Evolutionary conservation across 2,113 vertebrate species (phyloP), one percentile per base, ranked within the genome.

Genomic region (Odocoileus hemionus): DNA sequence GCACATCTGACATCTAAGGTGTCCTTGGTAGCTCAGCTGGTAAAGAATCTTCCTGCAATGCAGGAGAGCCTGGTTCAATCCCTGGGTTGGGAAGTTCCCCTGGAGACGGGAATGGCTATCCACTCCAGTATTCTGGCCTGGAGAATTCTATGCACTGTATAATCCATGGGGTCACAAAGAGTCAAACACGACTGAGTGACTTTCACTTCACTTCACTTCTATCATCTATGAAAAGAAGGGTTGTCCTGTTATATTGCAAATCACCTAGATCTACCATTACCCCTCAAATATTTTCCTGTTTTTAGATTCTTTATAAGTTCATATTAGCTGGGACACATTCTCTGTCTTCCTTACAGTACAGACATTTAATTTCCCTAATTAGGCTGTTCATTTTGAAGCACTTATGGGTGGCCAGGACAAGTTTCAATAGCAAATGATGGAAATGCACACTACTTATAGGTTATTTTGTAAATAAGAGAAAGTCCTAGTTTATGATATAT

Each of bases 151-250:
- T 36, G 64, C 9, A 36, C 17, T 70, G 17, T 21, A 70, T 70
- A 36, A 9, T 36, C n/a, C 19, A 36, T 23, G 19, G 19, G n/a
- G 5, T 70, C 2, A 0, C n/a, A 70, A 70, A 70, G 54, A 55
- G 54, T 55, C 19, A 55, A n/a, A 70, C 19, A 70, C 0, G 4
- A 70, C n/a, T 36, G 19, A 70, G 19, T 0, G 2, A 36, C n/a
- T 70, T 70, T 23, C n/a, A 23, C 64, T 70, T 70, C n/a, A 70
- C n/a, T 70, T 70, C 3, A 28, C 14, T 19, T 25, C 12, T 21
- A 8, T 70, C 30, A 84, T 13, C 23, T 45, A 2, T 36, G 15
- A 26, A 30, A 28, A 36, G 16, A 28, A 2, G 1, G 1, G 1
- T 0, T 30, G 23, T 30, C n/a, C 25, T 30, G 3, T 6, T 8